A percentile compares a stretch with the other conserved stretches of the same genome.
These are phyloP conservation scores for Musca domestica DNA, from an alignment of 1,140 invertebrate species.

Conservation along the genomic window DNA sequence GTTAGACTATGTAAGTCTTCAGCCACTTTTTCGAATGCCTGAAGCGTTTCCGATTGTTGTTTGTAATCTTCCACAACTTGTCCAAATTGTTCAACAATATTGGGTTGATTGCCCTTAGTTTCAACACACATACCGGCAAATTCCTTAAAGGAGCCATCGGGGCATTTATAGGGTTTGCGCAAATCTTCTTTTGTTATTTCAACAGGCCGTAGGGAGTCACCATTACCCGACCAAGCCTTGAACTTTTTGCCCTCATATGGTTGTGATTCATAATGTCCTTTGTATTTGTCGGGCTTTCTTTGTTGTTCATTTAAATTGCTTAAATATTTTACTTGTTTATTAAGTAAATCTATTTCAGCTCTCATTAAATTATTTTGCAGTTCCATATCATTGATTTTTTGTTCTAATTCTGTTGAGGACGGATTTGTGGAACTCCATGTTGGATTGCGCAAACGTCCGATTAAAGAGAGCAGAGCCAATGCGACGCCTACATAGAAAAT, in stretches of 20 bases:
- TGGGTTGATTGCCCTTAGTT: slow-evolving; percentile 30
- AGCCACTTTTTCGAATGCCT: slow-evolving; percentile 27
- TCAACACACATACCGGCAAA: slow-evolving; percentile 43
- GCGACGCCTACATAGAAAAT: slow-evolving; percentile 41
- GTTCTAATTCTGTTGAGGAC: slow-evolving; percentile 30
- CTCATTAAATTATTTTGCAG: slow-evolving; percentile 48
- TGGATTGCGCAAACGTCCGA: slow-evolving; percentile 41
- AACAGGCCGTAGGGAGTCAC: slow-evolving; percentile 30
- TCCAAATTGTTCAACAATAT: slow-evolving; percentile 39
- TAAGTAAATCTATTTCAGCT: slow-evolving; percentile 47
- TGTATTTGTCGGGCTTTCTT: slow-evolving; percentile 1
- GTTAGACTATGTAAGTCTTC: not conserved
- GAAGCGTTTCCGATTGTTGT: slow-evolving; percentile 42
- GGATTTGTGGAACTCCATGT: slow-evolving; percentile 33
- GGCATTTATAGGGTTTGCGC: slow-evolving; percentile 37
- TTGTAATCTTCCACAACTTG: slow-evolving; percentile 38
- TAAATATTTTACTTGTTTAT: slow-evolving; percentile 45
- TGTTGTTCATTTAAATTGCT: slow-evolving; percentile 21
- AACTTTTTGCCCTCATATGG: slow-evolving; percentile 32
- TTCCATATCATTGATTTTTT: slow-evolving; percentile 42
- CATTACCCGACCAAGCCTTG: slow-evolving; percentile 42
- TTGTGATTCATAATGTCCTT: not conserved
- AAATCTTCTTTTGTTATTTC: slow-evolving; percentile 41
- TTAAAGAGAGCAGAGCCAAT: slow-evolving; percentile 38
- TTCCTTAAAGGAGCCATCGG: slow-evolving; percentile 37